Conservation (phyloP, 2,888 invertebrate genomes). For the Ctena decussata region DNA sequence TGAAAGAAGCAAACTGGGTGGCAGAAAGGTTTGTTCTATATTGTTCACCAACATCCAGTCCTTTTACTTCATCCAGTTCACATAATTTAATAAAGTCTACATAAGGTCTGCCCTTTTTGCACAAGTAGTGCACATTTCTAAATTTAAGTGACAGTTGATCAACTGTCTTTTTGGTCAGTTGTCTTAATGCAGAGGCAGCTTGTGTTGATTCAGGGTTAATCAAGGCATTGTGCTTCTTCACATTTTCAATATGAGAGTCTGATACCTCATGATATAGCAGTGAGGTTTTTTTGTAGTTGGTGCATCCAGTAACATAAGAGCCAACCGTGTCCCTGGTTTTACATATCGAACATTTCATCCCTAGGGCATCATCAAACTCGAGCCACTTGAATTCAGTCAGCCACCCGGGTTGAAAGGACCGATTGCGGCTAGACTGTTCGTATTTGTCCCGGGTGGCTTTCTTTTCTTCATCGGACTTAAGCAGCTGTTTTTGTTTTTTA, state of each 20-base stretch:
- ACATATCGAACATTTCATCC: neutral
- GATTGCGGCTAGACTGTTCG: neutral
- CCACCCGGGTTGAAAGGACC: neutral
- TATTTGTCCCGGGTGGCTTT: neutral
- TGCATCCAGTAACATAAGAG: neutral
- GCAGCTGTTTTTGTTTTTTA: neutral
- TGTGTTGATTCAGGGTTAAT: neutral
- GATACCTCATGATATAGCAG: neutral
- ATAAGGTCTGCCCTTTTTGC: slow-evolving; percentile 9
- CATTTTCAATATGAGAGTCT: neutral
- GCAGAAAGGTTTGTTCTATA: slow-evolving; percentile 2
- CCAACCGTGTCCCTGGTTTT: neutral
- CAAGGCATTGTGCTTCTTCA: neutral
- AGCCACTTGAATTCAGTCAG: neutral
- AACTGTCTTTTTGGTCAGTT: neutral
- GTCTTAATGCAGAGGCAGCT: neutral
- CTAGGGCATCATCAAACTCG: neutral
- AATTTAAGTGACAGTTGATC: neutral
- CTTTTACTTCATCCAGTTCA: slow-evolving; percentile 11
- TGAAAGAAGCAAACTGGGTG: neutral
- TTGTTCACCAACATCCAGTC: slow-evolving; percentile 2
- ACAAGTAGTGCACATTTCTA: neutral
- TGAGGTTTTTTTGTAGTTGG: neutral
- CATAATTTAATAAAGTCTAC: neutral
- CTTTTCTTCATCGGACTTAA: neutral